Percentiles rank a stretch among this genome's conserved stretches.
phyloP scores from a whole-genome alignment of 1,140 invertebrate species.

The Ectropis grisescens region DNA sequence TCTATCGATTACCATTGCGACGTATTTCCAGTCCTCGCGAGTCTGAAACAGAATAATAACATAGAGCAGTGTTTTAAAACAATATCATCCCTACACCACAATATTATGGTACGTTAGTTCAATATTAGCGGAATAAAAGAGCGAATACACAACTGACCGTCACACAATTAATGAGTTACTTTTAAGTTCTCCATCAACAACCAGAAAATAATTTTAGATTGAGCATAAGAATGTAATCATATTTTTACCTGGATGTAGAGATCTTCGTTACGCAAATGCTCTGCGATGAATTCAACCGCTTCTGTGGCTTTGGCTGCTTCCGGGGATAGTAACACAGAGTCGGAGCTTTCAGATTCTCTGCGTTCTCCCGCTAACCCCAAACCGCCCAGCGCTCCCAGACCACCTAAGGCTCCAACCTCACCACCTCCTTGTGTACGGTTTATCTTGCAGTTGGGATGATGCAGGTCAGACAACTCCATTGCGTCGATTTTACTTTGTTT shows the following conservation, averaged over 20 bases:
- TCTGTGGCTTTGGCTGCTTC: conserved; percentile 96
- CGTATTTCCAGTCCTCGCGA: conserved; percentile 99
- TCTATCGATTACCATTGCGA: conserved; percentile 99
- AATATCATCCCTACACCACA: no score
- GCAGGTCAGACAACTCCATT: conserved; percentile 94
- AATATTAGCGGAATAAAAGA: no score
- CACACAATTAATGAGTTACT: no score
- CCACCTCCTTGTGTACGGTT: conserved; percentile 86
- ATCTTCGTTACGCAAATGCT: conserved; percentile 96
- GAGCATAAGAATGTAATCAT: no score
- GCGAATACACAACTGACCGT: no score
- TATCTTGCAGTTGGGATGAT: conserved; percentile 96
- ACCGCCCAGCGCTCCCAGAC: conserved; percentile 64
- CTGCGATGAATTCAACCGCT: conserved; percentile 97
- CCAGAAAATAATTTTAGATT: no score
- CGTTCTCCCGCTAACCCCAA: conserved; percentile 74
- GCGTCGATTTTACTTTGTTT: conserved; percentile 88
- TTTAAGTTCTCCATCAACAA: no score
- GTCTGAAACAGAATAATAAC: conserved; percentile 86
- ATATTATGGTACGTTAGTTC: no score
- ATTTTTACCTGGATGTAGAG: conserved; percentile 96
- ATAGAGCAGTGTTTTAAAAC: no score
- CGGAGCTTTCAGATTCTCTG: conserved; percentile 91
- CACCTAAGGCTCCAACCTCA: conserved; percentile 73
- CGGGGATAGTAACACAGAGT: conserved; percentile 89